These are phyloP conservation scores for Tylochromis polylepis DNA, from an alignment of 2,113 vertebrate species.

Conservation along the genomic window DNA sequence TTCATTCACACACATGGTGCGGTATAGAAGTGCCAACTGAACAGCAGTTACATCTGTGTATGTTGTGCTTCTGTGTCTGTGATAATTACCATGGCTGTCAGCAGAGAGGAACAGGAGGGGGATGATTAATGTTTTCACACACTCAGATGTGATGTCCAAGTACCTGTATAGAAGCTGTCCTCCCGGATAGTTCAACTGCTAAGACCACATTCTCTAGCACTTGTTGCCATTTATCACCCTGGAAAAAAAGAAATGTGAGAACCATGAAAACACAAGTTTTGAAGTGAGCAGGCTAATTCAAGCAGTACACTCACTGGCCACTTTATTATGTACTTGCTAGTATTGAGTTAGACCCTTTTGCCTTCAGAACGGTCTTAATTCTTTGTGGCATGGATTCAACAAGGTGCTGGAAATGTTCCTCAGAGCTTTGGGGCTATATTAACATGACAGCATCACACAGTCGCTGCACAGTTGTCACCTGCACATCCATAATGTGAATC, in stretches of 20 bases:
- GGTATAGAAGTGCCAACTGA: constrained; percentile 35
- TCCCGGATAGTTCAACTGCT: not conserved
- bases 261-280: not conserved
- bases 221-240: not conserved
- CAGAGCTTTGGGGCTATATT: not conserved
- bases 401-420: not conserved
- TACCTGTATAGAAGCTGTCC: constrained; percentile 9
- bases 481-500: not conserved
- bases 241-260: not conserved
- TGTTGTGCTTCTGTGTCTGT: constrained; percentile 23
- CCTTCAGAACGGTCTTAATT: not conserved
- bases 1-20: constrained; percentile 25
- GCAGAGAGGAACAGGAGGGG: constrained; percentile 17
- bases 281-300: not conserved
- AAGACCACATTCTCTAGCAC: not conserved
- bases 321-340: not conserved
- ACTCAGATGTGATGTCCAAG: constrained; percentile 31
- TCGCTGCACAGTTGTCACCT: not conserved
- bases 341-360: not conserved
- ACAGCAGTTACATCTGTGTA: constrained; percentile 24
- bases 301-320: not conserved
- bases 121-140: constrained; percentile 58
- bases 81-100: constrained; percentile 55
- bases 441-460: not conserved
- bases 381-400: not conserved